phyloP scores from a whole-genome alignment of 2,113 vertebrate species.

The Oncorhynchus tshawytscha region DNA sequence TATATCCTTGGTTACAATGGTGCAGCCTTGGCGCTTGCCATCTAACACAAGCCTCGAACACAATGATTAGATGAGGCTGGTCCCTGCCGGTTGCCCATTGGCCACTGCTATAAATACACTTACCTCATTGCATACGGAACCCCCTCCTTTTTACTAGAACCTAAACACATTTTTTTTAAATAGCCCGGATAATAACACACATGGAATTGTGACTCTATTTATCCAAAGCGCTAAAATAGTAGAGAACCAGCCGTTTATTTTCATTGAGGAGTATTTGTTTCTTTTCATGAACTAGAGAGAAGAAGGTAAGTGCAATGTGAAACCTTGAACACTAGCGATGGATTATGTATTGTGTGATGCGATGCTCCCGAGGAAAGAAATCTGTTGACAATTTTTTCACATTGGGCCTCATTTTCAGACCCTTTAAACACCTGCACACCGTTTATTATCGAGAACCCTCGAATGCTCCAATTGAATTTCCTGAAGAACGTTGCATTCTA shows the following conservation, averaged over 20 bases:
- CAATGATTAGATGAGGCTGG: slow-evolving; percentile 56
- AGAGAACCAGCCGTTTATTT: slow-evolving; percentile 11
- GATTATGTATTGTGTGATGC: slow-evolving; percentile 36
- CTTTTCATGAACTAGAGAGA: slow-evolving; percentile 29
- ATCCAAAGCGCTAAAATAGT: slow-evolving; percentile 21
- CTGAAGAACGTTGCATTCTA: not conserved
- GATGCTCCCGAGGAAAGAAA: slow-evolving; percentile 39
- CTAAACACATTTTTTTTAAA: slow-evolving; percentile 55
- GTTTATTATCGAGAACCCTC: slow-evolving; percentile 6
- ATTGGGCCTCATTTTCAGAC: slow-evolving; percentile 76
- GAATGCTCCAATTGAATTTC: slow-evolving; percentile 1
- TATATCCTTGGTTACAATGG: slow-evolving; percentile 65
- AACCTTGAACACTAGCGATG: slow-evolving; percentile 24
- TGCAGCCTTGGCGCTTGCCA: slow-evolving; percentile 29
- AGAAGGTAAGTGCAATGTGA: slow-evolving; percentile 45
- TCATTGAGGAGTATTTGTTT: slow-evolving; percentile 23
- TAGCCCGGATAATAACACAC: slow-evolving; percentile 34
- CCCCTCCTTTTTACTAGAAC: slow-evolving; percentile 46
- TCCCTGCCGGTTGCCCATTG: slow-evolving; percentile 52
- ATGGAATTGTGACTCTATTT: slow-evolving; percentile 35
- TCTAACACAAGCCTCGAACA: slow-evolving; percentile 27
- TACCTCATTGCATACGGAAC: slow-evolving; percentile 57
- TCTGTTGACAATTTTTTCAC: slow-evolving; percentile 65
- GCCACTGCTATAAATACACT: slow-evolving; percentile 49
- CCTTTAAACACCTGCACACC: slow-evolving; percentile 46